Conservation (phyloP, 2,113 vertebrate species). For the Motacilla alba region DNA sequence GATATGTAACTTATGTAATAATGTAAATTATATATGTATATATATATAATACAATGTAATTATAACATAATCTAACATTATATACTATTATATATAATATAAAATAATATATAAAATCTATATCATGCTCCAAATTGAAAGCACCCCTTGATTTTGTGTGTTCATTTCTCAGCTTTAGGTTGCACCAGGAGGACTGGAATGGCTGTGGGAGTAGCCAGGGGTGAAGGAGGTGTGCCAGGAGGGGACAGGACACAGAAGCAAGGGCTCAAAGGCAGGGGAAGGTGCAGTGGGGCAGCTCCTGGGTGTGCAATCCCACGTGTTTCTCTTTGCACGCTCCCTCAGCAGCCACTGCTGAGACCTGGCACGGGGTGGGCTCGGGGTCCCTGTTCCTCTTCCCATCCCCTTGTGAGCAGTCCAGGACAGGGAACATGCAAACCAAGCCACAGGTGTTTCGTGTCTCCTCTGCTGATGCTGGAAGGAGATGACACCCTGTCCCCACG, state of each 20-base stretch:
- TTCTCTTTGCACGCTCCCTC: accelerated
- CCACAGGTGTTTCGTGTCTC: accelerated
- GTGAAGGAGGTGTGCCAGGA: not conserved
- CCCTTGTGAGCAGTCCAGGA: accelerated
- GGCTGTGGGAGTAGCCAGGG: not conserved
- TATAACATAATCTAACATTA: not conserved
- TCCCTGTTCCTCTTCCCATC: not conserved
- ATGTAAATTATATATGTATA: not conserved
- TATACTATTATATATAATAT: accelerated
- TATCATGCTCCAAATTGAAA: not conserved
- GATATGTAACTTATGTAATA: accelerated
- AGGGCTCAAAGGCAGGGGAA: not conserved
- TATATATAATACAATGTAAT: not conserved
- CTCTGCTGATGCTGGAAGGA: not conserved
- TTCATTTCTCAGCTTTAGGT: not conserved
- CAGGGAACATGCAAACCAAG: not conserved
- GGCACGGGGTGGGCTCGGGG: not conserved
- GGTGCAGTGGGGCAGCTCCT: not conserved
- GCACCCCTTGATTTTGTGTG: accelerated
- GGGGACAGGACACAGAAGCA: not conserved
- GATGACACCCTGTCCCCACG: not conserved
- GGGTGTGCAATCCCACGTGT: accelerated
- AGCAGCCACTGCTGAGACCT: not conserved
- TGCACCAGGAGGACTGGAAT: not conserved
- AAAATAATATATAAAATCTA: too few relatives aligned